Evolutionary conservation across 1,140 invertebrate genomes (phyloP), one percentile per base, ranked within the genome.

Genomic region (Drosophila nigrodunni): DNA sequence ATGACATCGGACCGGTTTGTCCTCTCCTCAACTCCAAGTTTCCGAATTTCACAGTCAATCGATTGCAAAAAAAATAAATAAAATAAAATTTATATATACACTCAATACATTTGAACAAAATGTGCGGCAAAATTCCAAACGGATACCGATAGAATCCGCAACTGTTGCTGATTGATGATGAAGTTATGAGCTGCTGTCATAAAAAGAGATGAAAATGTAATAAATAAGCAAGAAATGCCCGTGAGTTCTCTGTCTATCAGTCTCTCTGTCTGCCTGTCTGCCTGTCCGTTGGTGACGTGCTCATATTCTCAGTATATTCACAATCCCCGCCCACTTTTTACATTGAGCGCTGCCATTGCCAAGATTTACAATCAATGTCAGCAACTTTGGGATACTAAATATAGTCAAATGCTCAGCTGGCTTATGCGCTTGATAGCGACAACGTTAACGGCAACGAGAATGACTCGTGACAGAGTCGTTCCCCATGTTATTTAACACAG

Each of bases 1-100:
- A 88, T 88, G 83, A 75, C 85, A 88, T 83, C 74, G 67, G 74
- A 88, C 83, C 83, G 85, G 83, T 87, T 88, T 39, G 34, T 18
- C 47, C 46, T 25, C 55, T 11, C 11, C 68, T 25, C 15, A 41
- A 21, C 37, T 35, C 25, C 25, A 37, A 54, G 7, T 58, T 50
- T 54, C 30, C 15, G 62, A 69, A 74, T 67, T 67, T 73, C 47
- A 60, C 71, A 72, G 52, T 69, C 71, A 61, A 74, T 61, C 57
- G 50, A 44, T 30, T 61, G 50, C 35, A 62, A 54, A 50, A 55
- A 54, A 15, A 52, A 61, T 21, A 50, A 15, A 15, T 15, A 15
- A 15, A 15, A 15, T 9, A 62, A 62, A 30, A 30, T 30, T 30
- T 5, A 30, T 30, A 30, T 0, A 30, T 6, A 30, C 25, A 30